Evolutionary conservation across 2,113 vertebrate species (phyloP).

Genomic region (Oreochromis aureus): DNA sequence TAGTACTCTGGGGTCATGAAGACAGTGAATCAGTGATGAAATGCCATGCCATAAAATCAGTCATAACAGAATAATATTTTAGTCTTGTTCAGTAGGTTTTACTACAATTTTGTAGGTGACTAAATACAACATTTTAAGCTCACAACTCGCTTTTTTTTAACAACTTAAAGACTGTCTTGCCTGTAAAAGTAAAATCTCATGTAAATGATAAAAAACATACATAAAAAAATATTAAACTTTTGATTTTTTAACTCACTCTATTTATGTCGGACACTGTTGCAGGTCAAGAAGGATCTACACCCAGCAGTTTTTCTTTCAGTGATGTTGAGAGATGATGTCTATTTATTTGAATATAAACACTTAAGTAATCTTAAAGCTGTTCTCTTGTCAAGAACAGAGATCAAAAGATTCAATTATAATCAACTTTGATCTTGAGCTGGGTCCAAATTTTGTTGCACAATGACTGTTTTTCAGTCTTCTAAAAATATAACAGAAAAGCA

Average conservation of each 20-base stretch:
- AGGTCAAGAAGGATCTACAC: background rate
- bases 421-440: background rate
- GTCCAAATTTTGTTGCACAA: background rate
- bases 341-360: background rate
- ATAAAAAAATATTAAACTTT: background rate
- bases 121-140: background rate
- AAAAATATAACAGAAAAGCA: background rate
- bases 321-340: background rate
- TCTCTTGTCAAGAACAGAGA: background rate
- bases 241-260: background rate
- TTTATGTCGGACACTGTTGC: background rate
- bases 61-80: background rate
- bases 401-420: background rate
- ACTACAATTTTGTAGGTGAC: background rate
- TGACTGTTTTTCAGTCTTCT: background rate
- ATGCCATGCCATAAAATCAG: background rate
- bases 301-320: background rate
- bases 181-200: background rate
- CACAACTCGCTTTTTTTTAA: background rate
- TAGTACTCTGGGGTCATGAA: background rate
- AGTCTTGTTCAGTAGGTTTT: background rate
- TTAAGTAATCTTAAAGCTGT: background rate
- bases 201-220: background rate
- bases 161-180: background rate
- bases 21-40: background rate